phyloP scores from a whole-genome alignment of 2,113 vertebrate genomes.

The Bubalus kerabau region DNA sequence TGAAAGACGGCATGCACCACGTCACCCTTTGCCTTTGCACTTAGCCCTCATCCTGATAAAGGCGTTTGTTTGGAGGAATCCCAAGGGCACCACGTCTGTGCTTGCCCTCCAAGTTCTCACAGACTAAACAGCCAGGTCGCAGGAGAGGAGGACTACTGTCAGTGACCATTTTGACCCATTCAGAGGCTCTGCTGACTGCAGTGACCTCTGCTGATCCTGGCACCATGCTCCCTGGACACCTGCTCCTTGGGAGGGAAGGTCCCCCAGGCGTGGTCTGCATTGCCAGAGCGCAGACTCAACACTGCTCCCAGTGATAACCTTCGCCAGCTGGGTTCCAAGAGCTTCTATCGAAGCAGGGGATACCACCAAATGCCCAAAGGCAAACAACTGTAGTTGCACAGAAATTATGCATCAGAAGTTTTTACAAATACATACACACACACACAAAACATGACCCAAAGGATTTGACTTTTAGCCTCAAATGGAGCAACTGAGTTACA shows the following conservation, averaged over 20 bases:
- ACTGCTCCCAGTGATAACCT: slow-evolving; percentile 48
- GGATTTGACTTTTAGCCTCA: not conserved
- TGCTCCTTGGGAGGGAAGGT: slow-evolving; percentile 31
- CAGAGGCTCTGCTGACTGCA: slow-evolving; percentile 5
- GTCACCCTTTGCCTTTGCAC: slow-evolving; percentile 69
- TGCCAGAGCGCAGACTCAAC: slow-evolving; percentile 58
- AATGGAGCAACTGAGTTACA: not conserved
- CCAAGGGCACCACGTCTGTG: slow-evolving; percentile 64
- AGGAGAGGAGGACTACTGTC: slow-evolving; percentile 19
- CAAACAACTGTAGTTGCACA: not conserved
- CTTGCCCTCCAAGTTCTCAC: slow-evolving; percentile 34
- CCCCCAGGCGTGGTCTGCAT: not conserved
- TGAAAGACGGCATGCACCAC: slow-evolving; percentile 41
- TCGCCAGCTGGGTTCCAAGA: not conserved
- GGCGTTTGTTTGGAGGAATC: slow-evolving; percentile 70
- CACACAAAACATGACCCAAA: not conserved
- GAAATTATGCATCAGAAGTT: not conserved
- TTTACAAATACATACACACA: not conserved
- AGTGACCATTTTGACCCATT: not conserved
- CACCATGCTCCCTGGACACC: slow-evolving; percentile 21
- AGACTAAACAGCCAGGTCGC: slow-evolving; percentile 69
- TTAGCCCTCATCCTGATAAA: slow-evolving; percentile 74
- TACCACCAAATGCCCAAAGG: not conserved
- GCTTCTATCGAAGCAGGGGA: not conserved
- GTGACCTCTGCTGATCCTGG: not conserved